Conservation (phyloP, 2,113 vertebrate genomes). For the Otis tarda region DNA sequence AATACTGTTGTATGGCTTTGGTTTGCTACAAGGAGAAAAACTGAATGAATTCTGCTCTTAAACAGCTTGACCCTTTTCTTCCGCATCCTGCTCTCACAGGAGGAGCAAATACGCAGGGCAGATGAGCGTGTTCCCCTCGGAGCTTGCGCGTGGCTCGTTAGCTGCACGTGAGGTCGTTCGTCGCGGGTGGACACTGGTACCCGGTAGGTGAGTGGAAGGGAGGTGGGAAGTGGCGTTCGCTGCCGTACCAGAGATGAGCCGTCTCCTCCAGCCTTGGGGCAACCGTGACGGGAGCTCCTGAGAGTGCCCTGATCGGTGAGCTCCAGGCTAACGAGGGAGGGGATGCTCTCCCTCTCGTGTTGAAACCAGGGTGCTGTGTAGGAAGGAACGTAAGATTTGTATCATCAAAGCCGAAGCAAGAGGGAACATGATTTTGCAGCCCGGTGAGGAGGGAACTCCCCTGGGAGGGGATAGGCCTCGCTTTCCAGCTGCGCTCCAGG, state of each 20-base stretch:
- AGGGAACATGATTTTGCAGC: slow-evolving; percentile 55
- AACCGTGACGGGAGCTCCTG: neutral
- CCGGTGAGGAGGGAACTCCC: slow-evolving; percentile 59
- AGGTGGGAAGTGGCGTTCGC: neutral
- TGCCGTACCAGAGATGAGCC: neutral
- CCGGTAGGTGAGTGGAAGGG: neutral
- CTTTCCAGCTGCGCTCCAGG: slow-evolving; percentile 43
- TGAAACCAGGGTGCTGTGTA: slow-evolving; percentile 42
- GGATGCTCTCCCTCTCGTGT: slow-evolving; percentile 6
- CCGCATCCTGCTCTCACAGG: neutral
- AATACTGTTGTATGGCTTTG: neutral
- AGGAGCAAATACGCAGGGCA: neutral
- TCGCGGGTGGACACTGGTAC: neutral
- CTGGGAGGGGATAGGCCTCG: slow-evolving; percentile 46
- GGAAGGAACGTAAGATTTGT: slow-evolving; percentile 61
- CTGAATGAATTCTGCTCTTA: neutral
- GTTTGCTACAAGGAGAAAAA: neutral
- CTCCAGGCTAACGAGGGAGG: neutral
- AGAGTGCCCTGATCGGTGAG: neutral
- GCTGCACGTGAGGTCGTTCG: neutral
- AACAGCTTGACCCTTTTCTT: neutral
- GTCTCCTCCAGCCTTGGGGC: neutral
- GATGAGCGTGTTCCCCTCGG: neutral
- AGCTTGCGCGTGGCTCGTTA: rapidly evolving
- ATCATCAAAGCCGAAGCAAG: slow-evolving; percentile 66